Conservation (phyloP, 2,888 invertebrate species). For the Sialis lutaria region DNA sequence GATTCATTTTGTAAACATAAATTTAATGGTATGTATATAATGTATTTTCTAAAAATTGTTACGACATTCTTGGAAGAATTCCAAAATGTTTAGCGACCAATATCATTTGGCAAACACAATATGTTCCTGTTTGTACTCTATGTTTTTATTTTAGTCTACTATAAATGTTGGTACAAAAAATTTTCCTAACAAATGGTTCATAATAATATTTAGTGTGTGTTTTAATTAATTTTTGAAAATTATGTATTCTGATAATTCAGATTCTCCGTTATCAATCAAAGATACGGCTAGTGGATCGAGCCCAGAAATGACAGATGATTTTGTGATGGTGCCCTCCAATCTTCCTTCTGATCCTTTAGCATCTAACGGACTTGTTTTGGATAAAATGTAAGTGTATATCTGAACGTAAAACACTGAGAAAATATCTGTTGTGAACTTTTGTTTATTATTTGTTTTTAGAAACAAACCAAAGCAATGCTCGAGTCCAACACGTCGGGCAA, state of each 20-base stretch:
- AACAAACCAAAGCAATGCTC: slow-evolving; percentile 2
- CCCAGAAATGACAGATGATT: slow-evolving; percentile 58
- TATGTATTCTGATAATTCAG: slow-evolving; percentile 12
- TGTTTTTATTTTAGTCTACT: no score
- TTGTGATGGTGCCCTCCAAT: slow-evolving; percentile 61
- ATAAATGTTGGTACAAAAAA: no score
- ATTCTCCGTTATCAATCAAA: slow-evolving; percentile 23
- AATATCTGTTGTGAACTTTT: no score
- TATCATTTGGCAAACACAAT: no score
- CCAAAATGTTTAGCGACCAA: no score
- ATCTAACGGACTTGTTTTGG: slow-evolving; percentile 20
- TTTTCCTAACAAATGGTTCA: no score
- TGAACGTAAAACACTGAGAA: neutral
- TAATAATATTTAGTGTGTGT: no score
- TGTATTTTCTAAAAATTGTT: no score
- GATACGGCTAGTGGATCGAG: slow-evolving; percentile 31
- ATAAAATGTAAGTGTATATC: slow-evolving; percentile 19
- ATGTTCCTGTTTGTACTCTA: no score
- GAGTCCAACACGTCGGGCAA: slow-evolving; percentile 2
- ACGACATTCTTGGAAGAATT: no score
- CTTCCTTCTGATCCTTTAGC: slow-evolving; percentile 41
- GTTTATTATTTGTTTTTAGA: neutral
- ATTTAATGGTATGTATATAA: no score
- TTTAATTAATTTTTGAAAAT: neutral
- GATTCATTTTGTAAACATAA: no score